phyloP scores from a whole-genome alignment of 2,113 vertebrate genomes.

The Acanthisitta chloris region DNA sequence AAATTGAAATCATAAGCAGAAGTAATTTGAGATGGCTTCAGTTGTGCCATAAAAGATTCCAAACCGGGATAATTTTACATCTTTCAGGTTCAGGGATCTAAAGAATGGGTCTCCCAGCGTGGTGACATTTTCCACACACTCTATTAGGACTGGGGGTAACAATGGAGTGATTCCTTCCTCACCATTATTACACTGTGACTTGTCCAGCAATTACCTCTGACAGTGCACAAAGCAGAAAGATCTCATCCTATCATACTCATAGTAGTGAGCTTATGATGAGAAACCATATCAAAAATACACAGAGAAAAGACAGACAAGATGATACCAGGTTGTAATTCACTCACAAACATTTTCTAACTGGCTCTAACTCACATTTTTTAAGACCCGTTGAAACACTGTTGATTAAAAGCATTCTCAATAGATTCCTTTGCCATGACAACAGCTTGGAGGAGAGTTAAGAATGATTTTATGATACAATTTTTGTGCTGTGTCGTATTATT shows the following conservation, averaged over 20 bases:
- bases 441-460: background rate
- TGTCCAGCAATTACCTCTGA: background rate
- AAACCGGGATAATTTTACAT: background rate
- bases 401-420: conserved; percentile 30
- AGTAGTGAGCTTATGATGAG: background rate
- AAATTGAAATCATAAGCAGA: conserved; percentile 33
- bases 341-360: background rate
- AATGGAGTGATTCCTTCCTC: background rate
- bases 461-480: background rate
- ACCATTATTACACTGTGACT: background rate
- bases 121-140: background rate
- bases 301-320: background rate
- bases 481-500: background rate
- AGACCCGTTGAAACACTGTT: background rate
- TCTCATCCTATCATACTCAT: background rate
- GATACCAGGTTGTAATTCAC: background rate
- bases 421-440: conserved; percentile 40
- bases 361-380: background rate
- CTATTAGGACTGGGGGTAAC: background rate
- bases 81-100: background rate
- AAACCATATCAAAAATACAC: background rate
- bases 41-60: background rate
- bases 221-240: background rate
- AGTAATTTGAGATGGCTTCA: conserved; percentile 17
- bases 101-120: background rate